These are phyloP conservation scores for Oasisia sp. DNA, from an alignment of 2,888 invertebrate genomes.

Conservation along the genomic window DNA sequence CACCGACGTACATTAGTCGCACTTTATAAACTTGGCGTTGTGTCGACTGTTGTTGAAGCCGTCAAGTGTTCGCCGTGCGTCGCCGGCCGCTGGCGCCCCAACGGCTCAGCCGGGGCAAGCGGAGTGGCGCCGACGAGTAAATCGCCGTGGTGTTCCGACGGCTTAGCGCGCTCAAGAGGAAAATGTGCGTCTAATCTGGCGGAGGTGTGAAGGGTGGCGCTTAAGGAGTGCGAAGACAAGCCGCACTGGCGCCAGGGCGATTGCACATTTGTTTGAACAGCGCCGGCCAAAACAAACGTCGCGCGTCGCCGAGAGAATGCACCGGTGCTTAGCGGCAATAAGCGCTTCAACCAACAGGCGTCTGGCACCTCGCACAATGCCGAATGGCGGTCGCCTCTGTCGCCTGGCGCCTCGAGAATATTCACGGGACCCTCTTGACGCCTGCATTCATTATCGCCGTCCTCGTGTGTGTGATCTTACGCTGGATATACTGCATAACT, in stretches of 20 bases:
- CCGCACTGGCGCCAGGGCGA: slow-evolving; percentile 22
- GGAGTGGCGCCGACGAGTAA: not conserved
- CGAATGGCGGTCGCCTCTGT: not conserved
- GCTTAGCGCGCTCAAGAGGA: slow-evolving; percentile 13
- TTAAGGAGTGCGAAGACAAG: not conserved
- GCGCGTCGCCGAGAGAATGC: not conserved
- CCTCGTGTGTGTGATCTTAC: not conserved
- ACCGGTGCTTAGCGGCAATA: not conserved
- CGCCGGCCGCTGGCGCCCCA: not conserved
- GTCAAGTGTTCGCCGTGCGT: not conserved
- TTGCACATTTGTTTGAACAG: slow-evolving; percentile 13
- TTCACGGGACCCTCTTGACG: not conserved
- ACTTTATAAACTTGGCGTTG: slow-evolving; percentile 5
- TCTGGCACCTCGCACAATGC: slow-evolving; percentile 13
- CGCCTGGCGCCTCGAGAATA: slow-evolving; percentile 12
- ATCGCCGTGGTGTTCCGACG: not conserved
- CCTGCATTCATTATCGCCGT: not conserved
- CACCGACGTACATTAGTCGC: not conserved
- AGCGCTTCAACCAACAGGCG: slow-evolving; percentile 17
- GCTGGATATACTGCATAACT: not conserved
- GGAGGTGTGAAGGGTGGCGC: slow-evolving; percentile 9
- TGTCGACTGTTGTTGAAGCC: slow-evolving; percentile 3
- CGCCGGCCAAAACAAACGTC: slow-evolving; percentile 13
- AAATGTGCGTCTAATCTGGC: not conserved
- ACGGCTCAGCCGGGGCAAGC: not conserved